phyloP scores from a whole-genome alignment of 2,888 invertebrate genomes.

The Harpagoxenus sublaevis region DNA sequence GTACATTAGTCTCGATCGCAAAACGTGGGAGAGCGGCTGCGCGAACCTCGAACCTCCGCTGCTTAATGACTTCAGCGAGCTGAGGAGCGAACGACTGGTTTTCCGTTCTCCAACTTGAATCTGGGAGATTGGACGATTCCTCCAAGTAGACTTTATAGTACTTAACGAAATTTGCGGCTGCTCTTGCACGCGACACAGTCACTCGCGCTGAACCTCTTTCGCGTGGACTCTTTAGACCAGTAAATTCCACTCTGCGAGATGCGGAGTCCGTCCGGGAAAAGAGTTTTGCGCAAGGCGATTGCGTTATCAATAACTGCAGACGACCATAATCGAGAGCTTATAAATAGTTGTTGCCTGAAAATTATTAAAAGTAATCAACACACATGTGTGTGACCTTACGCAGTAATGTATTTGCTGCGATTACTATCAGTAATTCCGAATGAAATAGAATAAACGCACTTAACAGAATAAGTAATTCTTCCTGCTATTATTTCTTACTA shows the following conservation, averaged over 20 bases:
- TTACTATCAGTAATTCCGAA: background rate
- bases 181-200: conserved; percentile 39
- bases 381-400: background rate
- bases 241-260: conserved; percentile 6
- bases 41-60: conserved; percentile 33
- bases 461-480: background rate
- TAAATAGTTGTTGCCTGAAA: background rate
- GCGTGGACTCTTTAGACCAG: background rate
- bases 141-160: conserved; percentile 43
- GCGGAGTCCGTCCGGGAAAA: background rate
- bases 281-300: conserved; percentile 6
- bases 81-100: conserved; percentile 55
- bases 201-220: background rate
- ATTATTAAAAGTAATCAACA: background rate
- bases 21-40: conserved; percentile 28
- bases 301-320: conserved; percentile 20
- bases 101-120: conserved; percentile 24
- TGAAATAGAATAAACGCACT: background rate
- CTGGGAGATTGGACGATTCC: conserved; percentile 38
- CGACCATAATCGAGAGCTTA: background rate
- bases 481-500: background rate
- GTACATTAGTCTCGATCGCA: conserved; percentile 7
- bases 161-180: conserved; percentile 48
- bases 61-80: conserved; percentile 52
- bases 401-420: background rate